Evolutionary conservation across 1,140 invertebrate species (phyloP).

Genomic region (Nixonia krombeini): DNA sequence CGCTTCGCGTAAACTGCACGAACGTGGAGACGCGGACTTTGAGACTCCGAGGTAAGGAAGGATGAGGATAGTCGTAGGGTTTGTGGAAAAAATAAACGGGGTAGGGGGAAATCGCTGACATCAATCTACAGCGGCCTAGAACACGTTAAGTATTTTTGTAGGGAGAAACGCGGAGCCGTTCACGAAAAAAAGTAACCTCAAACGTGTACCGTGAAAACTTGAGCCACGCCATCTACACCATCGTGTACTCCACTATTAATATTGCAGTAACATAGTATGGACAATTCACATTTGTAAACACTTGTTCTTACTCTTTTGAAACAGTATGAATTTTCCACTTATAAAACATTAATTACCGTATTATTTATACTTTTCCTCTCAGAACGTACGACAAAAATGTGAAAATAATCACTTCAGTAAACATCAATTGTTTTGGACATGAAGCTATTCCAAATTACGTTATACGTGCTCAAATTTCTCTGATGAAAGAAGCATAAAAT

Average conservation of each 20-base stretch:
- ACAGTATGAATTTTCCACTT: too few species aligned
- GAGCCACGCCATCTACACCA: conserved; percentile 30
- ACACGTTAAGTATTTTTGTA: conserved; percentile 10
- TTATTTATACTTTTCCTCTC: too few species aligned
- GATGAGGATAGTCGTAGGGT: too few species aligned
- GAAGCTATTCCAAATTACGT: background rate
- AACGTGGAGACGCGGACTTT: background rate
- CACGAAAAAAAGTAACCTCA: conserved; percentile 31
- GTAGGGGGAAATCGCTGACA: conserved; percentile 5
- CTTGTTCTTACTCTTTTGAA: background rate
- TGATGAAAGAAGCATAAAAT: too few species aligned
- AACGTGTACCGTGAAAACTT: conserved; percentile 22
- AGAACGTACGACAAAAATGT: too few species aligned
- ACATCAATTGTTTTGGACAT: background rate
- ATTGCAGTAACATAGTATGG: conserved; percentile 27
- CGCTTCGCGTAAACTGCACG: too few species aligned
- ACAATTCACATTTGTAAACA: conserved; percentile 18
- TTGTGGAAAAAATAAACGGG: too few species aligned
- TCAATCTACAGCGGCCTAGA: conserved; percentile 28
- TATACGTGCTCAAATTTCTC: too few species aligned
- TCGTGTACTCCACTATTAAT: conserved; percentile 24
- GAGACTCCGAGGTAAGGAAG: background rate
- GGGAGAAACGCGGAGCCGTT: conserved; percentile 1
- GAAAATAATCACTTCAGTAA: too few species aligned
- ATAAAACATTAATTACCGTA: too few species aligned